A percentile compares a stretch with the other conserved stretches of the same genome.
phyloP scores from a whole-genome alignment of 2,113 vertebrate species.

The Ceyx margarethae region DNA sequence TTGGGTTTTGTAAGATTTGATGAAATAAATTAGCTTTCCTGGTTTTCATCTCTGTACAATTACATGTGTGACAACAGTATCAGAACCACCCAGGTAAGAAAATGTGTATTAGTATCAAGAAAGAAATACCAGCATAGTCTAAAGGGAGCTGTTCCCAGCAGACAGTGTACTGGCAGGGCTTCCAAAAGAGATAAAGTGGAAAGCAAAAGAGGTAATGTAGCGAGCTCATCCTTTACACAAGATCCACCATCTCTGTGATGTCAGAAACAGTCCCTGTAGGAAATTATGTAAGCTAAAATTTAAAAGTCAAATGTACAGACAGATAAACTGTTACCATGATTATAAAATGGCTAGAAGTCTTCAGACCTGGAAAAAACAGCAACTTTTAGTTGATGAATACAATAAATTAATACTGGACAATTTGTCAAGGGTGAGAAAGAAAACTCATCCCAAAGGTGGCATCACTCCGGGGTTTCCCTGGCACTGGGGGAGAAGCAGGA shows the following conservation, averaged over 20 bases:
- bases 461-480: not conserved
- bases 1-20: not conserved
- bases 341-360: not conserved
- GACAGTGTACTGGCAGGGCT: not conserved
- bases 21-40: not conserved
- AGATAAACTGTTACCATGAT: not conserved
- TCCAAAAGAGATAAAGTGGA: not conserved
- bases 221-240: not conserved
- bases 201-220: not conserved
- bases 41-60: not conserved
- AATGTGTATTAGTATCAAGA: not conserved
- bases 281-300: not conserved
- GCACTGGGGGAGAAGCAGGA: not conserved
- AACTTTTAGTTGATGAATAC: not conserved
- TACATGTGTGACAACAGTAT: not conserved
- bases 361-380: not conserved
- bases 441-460: not conserved
- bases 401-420: not conserved
- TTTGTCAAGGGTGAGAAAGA: not conserved
- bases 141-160: not conserved
- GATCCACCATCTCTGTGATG: not conserved
- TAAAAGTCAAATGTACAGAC: not conserved
- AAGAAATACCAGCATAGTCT: not conserved
- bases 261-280: not conserved
- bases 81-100: not conserved